phyloP scores from a whole-genome alignment of 1,140 invertebrate species.

The Drosophila ananassae region DNA sequence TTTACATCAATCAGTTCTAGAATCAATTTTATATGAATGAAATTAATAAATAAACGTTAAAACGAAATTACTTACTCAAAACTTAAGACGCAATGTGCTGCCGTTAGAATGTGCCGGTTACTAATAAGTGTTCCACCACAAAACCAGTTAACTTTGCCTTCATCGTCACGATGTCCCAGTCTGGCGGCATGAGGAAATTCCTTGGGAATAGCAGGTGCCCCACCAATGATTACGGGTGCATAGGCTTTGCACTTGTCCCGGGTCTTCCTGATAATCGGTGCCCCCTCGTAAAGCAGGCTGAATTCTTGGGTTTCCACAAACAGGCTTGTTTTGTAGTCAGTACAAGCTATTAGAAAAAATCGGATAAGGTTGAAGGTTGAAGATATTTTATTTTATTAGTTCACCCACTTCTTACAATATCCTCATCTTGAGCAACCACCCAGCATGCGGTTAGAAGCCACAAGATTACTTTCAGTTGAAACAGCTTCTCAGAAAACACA shows the following conservation, averaged over 20 bases:
- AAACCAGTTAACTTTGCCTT: constrained; percentile 60
- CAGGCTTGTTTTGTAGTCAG: constrained; percentile 46
- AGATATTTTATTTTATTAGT: not conserved
- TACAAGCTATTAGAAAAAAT: constrained; percentile 39
- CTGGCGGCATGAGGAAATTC: constrained; percentile 84
- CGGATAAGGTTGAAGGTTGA: not conserved
- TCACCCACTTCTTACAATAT: constrained; percentile 36
- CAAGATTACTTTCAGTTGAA: not conserved
- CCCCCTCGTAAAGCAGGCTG: constrained; percentile 32
- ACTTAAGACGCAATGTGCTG: constrained; percentile 79
- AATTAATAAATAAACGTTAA: too few species aligned
- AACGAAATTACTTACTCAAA: constrained; percentile 26
- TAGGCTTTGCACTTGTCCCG: constrained; percentile 59
- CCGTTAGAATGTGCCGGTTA: constrained; percentile 76
- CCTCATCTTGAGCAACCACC: constrained; percentile 23
- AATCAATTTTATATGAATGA: too few species aligned
- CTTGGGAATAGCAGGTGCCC: constrained; percentile 56
- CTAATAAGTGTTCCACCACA: constrained; percentile 84
- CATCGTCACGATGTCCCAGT: constrained; percentile 55
- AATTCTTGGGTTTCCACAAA: constrained; percentile 56
- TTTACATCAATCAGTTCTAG: too few species aligned
- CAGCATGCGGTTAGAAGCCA: not conserved
- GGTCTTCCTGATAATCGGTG: constrained; percentile 27
- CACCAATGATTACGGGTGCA: constrained; percentile 57
- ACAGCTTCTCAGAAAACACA: constrained; percentile 1